A percentile compares a stretch with the other conserved stretches of the same genome.
Conservation (phyloP, 2,113 vertebrate genomes). For the Silurus meridionalis region DNA sequence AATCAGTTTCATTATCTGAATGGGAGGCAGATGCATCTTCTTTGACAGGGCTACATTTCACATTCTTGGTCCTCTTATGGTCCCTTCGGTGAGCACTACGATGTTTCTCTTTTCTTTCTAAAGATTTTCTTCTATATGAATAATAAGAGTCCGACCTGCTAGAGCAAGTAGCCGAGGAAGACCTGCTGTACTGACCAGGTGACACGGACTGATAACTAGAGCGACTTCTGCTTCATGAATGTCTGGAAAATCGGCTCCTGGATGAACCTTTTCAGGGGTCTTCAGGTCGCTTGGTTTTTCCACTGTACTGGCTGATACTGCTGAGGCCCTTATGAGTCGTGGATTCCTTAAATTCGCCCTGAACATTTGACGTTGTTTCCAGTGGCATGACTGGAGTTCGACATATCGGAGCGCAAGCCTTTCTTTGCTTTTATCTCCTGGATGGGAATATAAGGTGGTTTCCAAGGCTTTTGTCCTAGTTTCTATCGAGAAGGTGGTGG, state of each 20-base stretch:
- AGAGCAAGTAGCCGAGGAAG: constrained; percentile 63
- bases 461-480: constrained; percentile 97
- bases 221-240: constrained; percentile 79
- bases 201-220: constrained; percentile 80
- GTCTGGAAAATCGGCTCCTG: constrained; percentile 78
- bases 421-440: constrained; percentile 87
- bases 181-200: constrained; percentile 67
- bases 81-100: constrained; percentile 70
- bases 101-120: constrained; percentile 64
- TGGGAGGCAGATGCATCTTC: constrained; percentile 44
- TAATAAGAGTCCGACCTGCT: constrained; percentile 81
- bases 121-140: constrained; percentile 70
- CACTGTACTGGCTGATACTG: constrained; percentile 64
- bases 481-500: constrained; percentile 98
- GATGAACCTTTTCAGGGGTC: constrained; percentile 78
- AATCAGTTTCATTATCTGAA: constrained; percentile 54
- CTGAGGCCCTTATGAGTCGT: constrained; percentile 68
- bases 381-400: constrained; percentile 57
- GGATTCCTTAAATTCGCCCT: constrained; percentile 64
- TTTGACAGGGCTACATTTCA: constrained; percentile 41
- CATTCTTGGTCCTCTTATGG: constrained; percentile 66
- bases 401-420: constrained; percentile 61
- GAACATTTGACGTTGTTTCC: constrained; percentile 64
- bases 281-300: constrained; percentile 70
- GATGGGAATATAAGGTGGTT: constrained; percentile 89